Evolutionary conservation across 1,140 invertebrate species (phyloP).

Genomic region (Brachionus plicatilis): DNA sequence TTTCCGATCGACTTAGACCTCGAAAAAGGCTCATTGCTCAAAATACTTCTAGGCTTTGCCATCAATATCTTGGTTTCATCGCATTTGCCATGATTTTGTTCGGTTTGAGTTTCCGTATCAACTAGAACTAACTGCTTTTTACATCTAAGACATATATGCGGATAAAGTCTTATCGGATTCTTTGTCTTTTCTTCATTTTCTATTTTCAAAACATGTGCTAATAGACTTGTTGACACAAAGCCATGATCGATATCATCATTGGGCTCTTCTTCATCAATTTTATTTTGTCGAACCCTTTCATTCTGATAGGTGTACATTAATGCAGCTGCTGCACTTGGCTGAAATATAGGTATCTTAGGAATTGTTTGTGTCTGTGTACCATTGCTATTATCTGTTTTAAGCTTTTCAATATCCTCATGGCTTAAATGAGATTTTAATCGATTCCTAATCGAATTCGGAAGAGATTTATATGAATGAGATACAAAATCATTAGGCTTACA

Average conservation of each 20-base stretch:
- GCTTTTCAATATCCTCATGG: constrained; percentile 51
- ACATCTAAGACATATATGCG: constrained; percentile 9
- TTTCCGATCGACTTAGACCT: constrained; percentile 9
- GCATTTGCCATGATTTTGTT: not conserved
- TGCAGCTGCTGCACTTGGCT: not conserved
- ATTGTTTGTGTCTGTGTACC: not conserved
- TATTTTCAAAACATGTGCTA: not conserved
- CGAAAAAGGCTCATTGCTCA: not conserved
- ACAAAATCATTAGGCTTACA: constrained; percentile 91
- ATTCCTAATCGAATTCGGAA: constrained; percentile 80
- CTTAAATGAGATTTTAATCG: constrained; percentile 64
- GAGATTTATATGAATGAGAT: constrained; percentile 67
- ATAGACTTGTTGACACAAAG: not conserved
- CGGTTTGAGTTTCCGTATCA: not conserved
- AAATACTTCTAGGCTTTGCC: constrained; percentile 3
- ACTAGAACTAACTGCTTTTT: not conserved
- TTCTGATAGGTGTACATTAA: not conserved
- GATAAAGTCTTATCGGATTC: not conserved
- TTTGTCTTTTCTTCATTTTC: not conserved
- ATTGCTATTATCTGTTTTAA: constrained; percentile 43
- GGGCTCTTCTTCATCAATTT: not conserved
- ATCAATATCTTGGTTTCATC: not conserved
- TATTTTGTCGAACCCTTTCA: not conserved
- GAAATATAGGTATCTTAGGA: constrained; percentile 24
- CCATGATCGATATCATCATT: not conserved